phyloP scores from a whole-genome alignment of 2,888 invertebrate genomes.

The Clunio marinus region DNA sequence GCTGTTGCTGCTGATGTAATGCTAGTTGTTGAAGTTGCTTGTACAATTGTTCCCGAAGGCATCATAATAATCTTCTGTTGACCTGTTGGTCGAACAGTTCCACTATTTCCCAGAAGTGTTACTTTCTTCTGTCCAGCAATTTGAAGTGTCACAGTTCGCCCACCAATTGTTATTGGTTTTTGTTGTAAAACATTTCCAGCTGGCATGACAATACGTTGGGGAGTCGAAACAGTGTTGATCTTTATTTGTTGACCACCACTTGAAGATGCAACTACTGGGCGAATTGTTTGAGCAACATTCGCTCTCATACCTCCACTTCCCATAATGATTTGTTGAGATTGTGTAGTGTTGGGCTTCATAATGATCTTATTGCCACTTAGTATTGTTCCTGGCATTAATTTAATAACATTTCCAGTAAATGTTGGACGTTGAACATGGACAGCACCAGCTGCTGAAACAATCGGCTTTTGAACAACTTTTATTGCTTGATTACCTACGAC shows the following conservation, averaged over 20 bases:
- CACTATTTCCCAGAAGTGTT: constrained; percentile 53
- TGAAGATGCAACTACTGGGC: constrained; percentile 42
- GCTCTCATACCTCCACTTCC: constrained; percentile 44
- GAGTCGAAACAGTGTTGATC: constrained; percentile 40
- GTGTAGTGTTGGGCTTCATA: constrained; percentile 74
- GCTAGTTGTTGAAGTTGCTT: background rate
- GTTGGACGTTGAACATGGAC: constrained; percentile 42
- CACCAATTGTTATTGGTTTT: constrained; percentile 63
- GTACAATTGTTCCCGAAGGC: constrained; percentile 49
- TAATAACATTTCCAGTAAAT: constrained; percentile 55
- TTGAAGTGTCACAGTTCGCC: constrained; percentile 69
- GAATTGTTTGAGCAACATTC: constrained; percentile 59
- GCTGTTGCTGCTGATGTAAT: constrained; percentile 27
- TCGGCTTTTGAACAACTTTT: constrained; percentile 33
- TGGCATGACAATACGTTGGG: constrained; percentile 17
- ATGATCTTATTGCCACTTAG: constrained; percentile 59
- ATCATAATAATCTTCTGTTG: constrained; percentile 52
- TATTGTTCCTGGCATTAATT: constrained; percentile 59
- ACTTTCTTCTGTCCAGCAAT: constrained; percentile 63
- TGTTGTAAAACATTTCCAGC: constrained; percentile 45
- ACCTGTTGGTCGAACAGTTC: constrained; percentile 28
- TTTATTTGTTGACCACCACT: constrained; percentile 43
- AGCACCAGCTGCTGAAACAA: constrained; percentile 43
- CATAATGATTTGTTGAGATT: constrained; percentile 63
- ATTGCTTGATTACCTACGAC: background rate